Conservation (phyloP, 2,113 vertebrate species). For the Chloropsis hardwickii region DNA sequence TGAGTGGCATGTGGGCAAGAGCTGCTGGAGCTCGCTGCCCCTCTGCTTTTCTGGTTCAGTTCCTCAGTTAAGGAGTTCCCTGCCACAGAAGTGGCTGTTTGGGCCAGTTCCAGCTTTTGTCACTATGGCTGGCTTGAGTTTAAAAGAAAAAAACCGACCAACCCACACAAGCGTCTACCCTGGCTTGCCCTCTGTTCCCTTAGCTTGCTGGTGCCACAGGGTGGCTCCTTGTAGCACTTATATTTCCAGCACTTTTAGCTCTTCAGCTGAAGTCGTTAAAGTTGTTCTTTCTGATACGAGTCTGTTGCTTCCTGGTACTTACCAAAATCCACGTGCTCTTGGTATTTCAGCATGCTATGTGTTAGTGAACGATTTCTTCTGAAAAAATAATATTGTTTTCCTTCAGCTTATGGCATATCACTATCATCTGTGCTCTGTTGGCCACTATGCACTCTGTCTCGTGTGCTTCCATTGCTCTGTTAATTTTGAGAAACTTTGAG, state of each 20-base stretch:
- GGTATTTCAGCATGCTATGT: neutral
- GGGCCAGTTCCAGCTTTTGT: slow-evolving; percentile 14
- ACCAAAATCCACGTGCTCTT: neutral
- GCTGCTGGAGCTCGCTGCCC: neutral
- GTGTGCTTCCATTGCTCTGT: neutral
- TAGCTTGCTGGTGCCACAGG: slow-evolving; percentile 61
- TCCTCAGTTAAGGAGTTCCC: neutral
- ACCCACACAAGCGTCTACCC: neutral
- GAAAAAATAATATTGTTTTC: neutral
- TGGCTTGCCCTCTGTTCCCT: slow-evolving; percentile 17
- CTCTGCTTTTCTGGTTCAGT: neutral
- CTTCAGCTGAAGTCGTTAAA: neutral
- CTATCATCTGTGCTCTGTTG: neutral
- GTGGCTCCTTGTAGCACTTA: slow-evolving; percentile 58
- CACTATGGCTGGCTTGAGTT: neutral
- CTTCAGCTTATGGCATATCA: neutral
- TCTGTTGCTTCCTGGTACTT: neutral
- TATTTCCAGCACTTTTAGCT: neutral
- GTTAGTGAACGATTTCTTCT: neutral
- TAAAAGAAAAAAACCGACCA: neutral
- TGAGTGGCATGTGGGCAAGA: neutral
- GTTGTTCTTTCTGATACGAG: neutral
- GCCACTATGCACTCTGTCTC: neutral
- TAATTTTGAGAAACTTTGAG: slow-evolving; percentile 20
- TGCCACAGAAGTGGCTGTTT: neutral